Evolutionary conservation across 2,888 invertebrate species (phyloP), one percentile per base, ranked within the genome.

Genomic region (Pachydiplax longipennis): DNA sequence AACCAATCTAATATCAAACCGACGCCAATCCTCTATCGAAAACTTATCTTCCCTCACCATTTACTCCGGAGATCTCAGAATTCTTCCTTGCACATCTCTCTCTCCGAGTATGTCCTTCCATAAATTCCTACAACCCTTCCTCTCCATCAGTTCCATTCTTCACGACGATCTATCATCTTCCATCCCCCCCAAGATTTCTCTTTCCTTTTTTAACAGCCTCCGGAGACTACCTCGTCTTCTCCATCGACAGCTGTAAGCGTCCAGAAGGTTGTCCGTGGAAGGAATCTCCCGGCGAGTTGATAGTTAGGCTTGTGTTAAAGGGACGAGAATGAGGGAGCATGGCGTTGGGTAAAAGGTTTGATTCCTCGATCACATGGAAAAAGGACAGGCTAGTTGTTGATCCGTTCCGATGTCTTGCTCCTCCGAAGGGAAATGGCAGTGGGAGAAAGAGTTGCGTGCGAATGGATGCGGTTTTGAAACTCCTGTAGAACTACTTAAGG

Each of bases 401-500:
- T 73, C 73, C 73, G 31, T 73, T 73, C 73, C 73, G 73, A 73
- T 73, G 73, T 73, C 73, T 73, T 73, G 73, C 73, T 53, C 73
- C 25, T 73, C 15, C 25, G 10, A 13, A 73, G 31, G 22, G 61
- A n/a, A 61, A 61, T 15, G 61, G 22, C 61, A 61, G 61, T 61
- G 61, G 31, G 31, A 25, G 73, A 13, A 12, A 53, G 53, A 53
- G 53, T 73, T 73, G 73, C n/a, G 61, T n/a, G 22, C 73, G 25
- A 73, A 73, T 73, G 73, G 31, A 73, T 73, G 31, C 31, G 73
- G 73, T 73, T 73, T 73, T 12, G 73, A 73, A 73, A 73, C 73
- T 73, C 73, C 73, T 31, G 73, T 73, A 73, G 73, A 65, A 87
- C 87, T 87, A 65, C 87, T 87, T 61, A 18, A 61, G 87, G 61